Evolutionary conservation across 2,797 vertebrate genomes (phyloP), one percentile per base, ranked within the genome.

Genomic region (Poeciliopsis gracilis): DNA sequence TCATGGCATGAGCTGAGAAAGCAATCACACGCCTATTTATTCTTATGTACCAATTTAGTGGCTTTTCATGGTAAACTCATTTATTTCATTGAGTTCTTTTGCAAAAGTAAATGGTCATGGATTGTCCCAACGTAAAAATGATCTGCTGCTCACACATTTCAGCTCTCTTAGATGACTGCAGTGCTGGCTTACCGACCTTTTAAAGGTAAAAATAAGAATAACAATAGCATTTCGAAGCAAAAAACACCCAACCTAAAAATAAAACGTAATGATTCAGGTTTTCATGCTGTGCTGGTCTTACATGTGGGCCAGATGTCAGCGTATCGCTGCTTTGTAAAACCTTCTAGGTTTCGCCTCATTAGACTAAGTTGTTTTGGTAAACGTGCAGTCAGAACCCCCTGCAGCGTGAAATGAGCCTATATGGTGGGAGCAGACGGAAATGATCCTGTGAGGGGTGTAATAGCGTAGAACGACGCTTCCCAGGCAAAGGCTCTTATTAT

Each of bases 351-450:
- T 85, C 89, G 87, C 86, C 85, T 91, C 90, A 90, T 93, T 93
- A 93, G 85, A 75, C 86, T 86, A 84, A 92, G 91, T 92, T 92
- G 90, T 92, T 93, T 92, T 87, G 86, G 89, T 90, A 89, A 92
- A 90, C 74, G 77, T 75, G 86, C 87, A 83, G 77, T 82, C 86
- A 76, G 90, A 93, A 79, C 81, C 88, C 25, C 86, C 89, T 84
- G 87, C 92, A 86, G 91, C 91, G 85, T 90, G 83, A 93, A 90
- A 92, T 84, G 78, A 91, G 85, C 73, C 83, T 82, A 80, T 79
- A 72, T 80, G 30, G 80, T 78, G 76, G 73, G 72, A 81, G 86
- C 84, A 81, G 85, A 76, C 80, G 89, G 86, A 89, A 93, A 92
- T 88, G 86, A 90, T 87, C 84, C 90, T 80, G 78, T 90, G 85